phyloP scores from a whole-genome alignment of 2,888 invertebrate species.

The Ischnus inquisitorius region DNA sequence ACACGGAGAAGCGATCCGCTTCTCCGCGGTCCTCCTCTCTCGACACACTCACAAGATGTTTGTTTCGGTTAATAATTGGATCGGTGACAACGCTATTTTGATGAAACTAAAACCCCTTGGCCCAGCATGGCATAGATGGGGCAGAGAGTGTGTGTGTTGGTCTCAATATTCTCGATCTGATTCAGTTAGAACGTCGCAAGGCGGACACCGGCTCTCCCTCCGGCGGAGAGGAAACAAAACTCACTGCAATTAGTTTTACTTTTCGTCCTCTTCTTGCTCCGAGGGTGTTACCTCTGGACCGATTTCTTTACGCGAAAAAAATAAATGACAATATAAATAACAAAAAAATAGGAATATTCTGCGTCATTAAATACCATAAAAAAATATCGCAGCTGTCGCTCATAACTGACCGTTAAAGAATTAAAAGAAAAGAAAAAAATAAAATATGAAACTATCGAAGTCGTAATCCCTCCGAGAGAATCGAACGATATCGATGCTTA shows the following conservation, averaged over 20 bases:
- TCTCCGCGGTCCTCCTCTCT: constrained; percentile 25
- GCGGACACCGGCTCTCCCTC: constrained; percentile 47
- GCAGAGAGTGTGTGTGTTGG: too few species aligned
- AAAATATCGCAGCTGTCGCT: too few species aligned
- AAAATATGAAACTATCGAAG: too few species aligned
- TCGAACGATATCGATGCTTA: too few species aligned
- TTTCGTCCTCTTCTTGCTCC: constrained; percentile 96
- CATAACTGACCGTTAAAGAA: too few species aligned
- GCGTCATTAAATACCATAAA: too few species aligned
- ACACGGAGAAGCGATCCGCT: too few species aligned
- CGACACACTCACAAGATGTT: constrained; percentile 78
- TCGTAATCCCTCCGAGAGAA: too few species aligned
- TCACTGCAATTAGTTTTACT: constrained; percentile 79
- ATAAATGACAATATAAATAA: too few species aligned
- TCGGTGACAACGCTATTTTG: constrained; percentile 80
- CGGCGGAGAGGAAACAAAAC: too few species aligned
- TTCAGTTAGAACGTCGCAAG: constrained; percentile 78
- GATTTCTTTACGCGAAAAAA: constrained; percentile 91
- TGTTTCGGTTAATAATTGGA: constrained; percentile 66
- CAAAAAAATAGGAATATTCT: too few species aligned
- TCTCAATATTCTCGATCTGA: constrained; percentile 74
- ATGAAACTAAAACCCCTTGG: constrained; percentile 80
- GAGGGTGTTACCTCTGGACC: constrained; percentile 98
- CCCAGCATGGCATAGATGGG: constrained; percentile 69
- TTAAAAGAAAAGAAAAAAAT: too few species aligned